Evolutionary conservation across 2,113 vertebrate genomes (phyloP).

Genomic region (Leptobrachium leishanense): DNA sequence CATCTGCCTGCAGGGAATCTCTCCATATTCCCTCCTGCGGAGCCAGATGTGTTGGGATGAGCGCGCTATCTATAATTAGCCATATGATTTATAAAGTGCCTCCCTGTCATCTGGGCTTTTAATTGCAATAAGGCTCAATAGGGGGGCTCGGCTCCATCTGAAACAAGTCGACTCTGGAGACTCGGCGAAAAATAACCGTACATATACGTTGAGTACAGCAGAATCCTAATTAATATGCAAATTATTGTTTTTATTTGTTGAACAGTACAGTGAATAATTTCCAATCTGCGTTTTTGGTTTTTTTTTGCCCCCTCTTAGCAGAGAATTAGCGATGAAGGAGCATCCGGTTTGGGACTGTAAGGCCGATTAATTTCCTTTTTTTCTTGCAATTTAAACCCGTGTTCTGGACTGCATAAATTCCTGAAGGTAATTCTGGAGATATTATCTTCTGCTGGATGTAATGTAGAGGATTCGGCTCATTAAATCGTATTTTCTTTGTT

Average conservation of each 20-base stretch:
- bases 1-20: neutral
- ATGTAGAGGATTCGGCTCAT: neutral
- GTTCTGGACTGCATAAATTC: neutral
- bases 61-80: conserved; percentile 41
- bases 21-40: conserved; percentile 20
- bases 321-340: conserved; percentile 14
- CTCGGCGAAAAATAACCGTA: conserved; percentile 27
- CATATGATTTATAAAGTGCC: conserved; percentile 48
- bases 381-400: neutral
- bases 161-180: conserved; percentile 38
- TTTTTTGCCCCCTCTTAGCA: neutral
- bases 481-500: neutral
- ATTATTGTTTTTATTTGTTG: conserved; percentile 49
- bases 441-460: neutral
- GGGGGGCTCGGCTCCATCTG: conserved; percentile 26
- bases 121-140: conserved; percentile 39
- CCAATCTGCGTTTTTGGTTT: conserved; percentile 12
- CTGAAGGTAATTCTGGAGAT: neutral
- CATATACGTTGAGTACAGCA: conserved; percentile 11
- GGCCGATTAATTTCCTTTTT: conserved; percentile 15
- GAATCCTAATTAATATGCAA: conserved; percentile 45
- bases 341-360: conserved; percentile 20
- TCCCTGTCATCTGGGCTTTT: conserved; percentile 36
- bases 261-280: conserved; percentile 30
- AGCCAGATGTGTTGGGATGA: conserved; percentile 38